Base-by-base conservation (phyloP, 2,113 vertebrate genomes). In the Osmerus mordax region DNA sequence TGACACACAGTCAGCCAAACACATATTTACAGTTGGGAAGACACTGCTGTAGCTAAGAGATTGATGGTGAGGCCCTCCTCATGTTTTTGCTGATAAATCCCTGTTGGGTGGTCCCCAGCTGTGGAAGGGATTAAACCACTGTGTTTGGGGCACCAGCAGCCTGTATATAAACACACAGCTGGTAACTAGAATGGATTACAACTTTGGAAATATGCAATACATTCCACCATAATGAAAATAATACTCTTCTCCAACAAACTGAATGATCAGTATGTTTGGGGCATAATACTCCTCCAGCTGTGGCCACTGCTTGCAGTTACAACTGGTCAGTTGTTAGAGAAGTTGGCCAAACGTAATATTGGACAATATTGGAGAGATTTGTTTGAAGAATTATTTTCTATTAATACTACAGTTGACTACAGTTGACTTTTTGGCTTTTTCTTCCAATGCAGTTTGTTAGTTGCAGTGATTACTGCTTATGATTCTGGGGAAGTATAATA, bases 121-220 rank as follows among this genome's bases (percentile, higher is more conserved):
- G 32, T 16, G 15, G 21, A 56, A 51, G 56, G 69, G 81, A 82
- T 84, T 72, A 79, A 83, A 77, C 79, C 81, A 82, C 83, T 81
- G 72, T 66, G 69, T 54, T 68, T 74, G 32, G 65, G 70, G 61
- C 75, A 73, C 68, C 32, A n/a, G 28, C 67, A 70, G 71, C 71
- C 74, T 60, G 52, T 64, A 64, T 65, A 70, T 41, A 16, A 71
- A 64, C 65, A 23, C 74, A 13, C 19, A n/a, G 54, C 25, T 28
- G 15, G 19, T 55, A 71, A 77, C 78, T 61, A 53, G 74, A 69
- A 81, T 75, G 71, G 70, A 83, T 78, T 76, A 70, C 62, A 67
- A 3, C 23, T 36, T 19, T 29, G 12, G 23, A 55, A 25, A 62
- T 54, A 62, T 66, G 52, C 51, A 67, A 72, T 59, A 19, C 59